Evolutionary conservation across 2,797 vertebrate genomes (phyloP).

Genomic region (Trachops cirrhosus): DNA sequence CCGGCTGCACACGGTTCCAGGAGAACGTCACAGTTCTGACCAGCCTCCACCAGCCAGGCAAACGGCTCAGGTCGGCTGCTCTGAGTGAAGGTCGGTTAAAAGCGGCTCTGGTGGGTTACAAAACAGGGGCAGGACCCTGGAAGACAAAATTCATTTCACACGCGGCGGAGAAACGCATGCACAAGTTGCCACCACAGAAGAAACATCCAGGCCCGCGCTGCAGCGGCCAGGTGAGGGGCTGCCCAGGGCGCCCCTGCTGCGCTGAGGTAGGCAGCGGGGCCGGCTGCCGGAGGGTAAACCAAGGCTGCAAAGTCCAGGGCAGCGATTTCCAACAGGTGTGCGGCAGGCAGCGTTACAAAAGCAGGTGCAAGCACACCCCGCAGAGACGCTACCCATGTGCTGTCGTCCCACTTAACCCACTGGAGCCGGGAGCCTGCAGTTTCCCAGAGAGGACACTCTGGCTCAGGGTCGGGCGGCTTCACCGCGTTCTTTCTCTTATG

Average conservation of each 20-base stretch:
- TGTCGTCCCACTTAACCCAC: rapidly evolving
- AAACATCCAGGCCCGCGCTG: rapidly evolving
- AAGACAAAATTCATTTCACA: neutral
- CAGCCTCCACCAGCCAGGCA: rapidly evolving
- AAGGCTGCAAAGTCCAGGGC: neutral
- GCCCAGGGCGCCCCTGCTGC: too few relatives aligned
- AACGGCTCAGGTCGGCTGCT: too few relatives aligned
- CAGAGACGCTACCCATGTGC: too few relatives aligned
- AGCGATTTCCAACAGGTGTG: neutral
- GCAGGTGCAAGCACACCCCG: too few relatives aligned
- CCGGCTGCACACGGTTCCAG: too few relatives aligned
- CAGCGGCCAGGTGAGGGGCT: rapidly evolving
- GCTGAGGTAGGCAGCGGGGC: too few relatives aligned
- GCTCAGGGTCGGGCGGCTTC: too few relatives aligned
- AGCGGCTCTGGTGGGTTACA: neutral
- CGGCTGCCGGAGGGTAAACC: rapidly evolving
- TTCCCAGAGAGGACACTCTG: too few relatives aligned
- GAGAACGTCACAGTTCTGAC: too few relatives aligned
- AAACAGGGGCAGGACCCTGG: neutral
- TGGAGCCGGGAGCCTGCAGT: too few relatives aligned
- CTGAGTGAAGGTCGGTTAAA: neutral
- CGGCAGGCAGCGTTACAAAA: too few relatives aligned
- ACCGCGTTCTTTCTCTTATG: rapidly evolving
- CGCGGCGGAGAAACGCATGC: neutral
- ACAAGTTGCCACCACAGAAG: rapidly evolving